A percentile compares a stretch with the other conserved stretches of the same genome.
These are phyloP conservation scores for Aphidoletes aphidimyza DNA, from an alignment of 2,888 invertebrate genomes.

Conservation along the genomic window DNA sequence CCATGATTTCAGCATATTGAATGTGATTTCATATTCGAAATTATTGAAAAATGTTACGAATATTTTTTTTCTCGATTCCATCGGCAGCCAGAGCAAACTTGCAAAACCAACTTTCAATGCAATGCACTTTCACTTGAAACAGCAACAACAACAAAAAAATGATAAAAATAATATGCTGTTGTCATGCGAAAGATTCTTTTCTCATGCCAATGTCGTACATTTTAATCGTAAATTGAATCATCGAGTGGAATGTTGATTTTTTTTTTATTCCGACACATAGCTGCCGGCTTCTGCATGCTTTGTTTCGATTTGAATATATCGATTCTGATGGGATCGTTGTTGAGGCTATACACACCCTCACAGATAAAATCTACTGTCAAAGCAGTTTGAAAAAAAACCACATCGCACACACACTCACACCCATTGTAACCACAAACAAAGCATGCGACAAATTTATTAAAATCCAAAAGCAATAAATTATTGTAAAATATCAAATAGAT, in stretches of 20 bases:
- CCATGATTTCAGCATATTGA: background rate
- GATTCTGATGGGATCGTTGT: background rate
- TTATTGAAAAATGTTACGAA: background rate
- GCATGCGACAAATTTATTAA: conserved; percentile 42
- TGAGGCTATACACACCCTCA: background rate
- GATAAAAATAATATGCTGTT: background rate
- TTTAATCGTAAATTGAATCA: conserved; percentile 14
- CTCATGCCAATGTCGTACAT: background rate
- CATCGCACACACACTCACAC: background rate
- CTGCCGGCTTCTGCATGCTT: background rate
- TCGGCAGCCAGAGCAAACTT: no score
- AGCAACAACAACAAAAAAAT: background rate
- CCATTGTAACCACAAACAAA: background rate
- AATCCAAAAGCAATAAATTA: conserved; percentile 45
- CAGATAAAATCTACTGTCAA: background rate
- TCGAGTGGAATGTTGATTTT: background rate
- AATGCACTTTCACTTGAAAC: background rate
- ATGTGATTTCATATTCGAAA: conserved; percentile 14
- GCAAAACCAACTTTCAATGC: no score
- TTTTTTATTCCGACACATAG: background rate
- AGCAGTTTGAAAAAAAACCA: background rate
- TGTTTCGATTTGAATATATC: conserved; percentile 26
- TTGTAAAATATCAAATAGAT: conserved; percentile 22
- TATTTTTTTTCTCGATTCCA: no score
- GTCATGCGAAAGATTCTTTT: conserved; percentile 9